Evolutionary conservation across 2,797 vertebrate species (phyloP), one percentile per base, ranked within the genome.

Genomic region (Ctenopoma kingsleyae): DNA sequence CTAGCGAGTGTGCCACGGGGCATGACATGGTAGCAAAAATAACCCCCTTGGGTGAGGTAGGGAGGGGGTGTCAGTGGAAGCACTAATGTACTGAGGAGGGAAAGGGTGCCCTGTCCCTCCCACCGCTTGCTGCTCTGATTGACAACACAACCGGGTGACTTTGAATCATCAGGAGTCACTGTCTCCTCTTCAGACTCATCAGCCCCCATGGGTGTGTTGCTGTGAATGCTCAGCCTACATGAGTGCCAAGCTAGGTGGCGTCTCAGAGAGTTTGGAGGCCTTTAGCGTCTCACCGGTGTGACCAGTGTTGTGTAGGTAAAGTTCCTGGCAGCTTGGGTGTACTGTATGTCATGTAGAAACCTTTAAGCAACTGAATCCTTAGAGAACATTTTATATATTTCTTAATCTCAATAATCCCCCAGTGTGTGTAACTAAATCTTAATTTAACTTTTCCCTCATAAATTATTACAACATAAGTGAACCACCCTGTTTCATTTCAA

Each of bases 1-100:
- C 73, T 56, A 71, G 27, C 35, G 54, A 40, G 64, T 38, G 56
- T 64, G 72, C 79, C 70, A 67, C 41, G 79, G 70, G 72, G 83
- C 20, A 82, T 82, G 86, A 91, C 81, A 43, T 52, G 56, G 55
- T 9, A 44, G 64, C 87, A 89, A 91, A 94, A 95, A 94, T 93
- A 93, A 83, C 76, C 85, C 57, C 60, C 23, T 53, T 51, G 22
- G 41, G 56, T 56, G 59, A 38, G 80, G 67, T 2, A 74, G 67
- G 69, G 79, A 16, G 12, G 27, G 48, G 47, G 74, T 53, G 74
- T 50, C 30, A 49, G 63, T 30, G 53, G 38, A 63, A 61, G 81
- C 56, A 71, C 23, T 35, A 46, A 82, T 17, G 53, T 15, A 20
- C 61, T n/a, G 53, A 44, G 12, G 58, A 55, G 43, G 57, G 36